phyloP scores from a whole-genome alignment of 2,888 invertebrate genomes.

The Pocota personata region DNA sequence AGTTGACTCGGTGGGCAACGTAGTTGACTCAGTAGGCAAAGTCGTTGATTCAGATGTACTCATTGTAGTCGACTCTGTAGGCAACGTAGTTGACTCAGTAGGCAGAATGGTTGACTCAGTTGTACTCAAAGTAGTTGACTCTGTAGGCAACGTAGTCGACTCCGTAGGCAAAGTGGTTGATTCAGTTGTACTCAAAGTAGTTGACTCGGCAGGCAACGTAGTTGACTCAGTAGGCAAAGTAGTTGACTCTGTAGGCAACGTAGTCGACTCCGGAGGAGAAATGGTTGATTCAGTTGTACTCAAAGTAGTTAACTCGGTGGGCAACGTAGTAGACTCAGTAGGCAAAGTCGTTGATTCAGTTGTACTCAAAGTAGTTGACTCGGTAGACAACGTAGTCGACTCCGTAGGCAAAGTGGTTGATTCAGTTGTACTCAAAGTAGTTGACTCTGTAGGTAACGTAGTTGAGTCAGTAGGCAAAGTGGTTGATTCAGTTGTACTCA shows the following conservation, averaged over 20 bases:
- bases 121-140: not conserved
- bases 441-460: not conserved
- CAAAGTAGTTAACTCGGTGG: too few species aligned
- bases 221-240: not conserved
- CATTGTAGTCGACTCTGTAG: not conserved
- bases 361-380: not conserved
- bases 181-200: not conserved
- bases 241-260: too few species aligned
- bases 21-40: not conserved
- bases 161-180: not conserved
- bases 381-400: not conserved
- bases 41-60: not conserved
- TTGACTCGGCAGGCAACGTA: not conserved
- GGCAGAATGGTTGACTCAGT: not conserved
- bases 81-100: not conserved
- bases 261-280: too few species aligned
- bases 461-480: not conserved
- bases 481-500: not conserved
- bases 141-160: too few species aligned
- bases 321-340: too few species aligned
- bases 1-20: not conserved
- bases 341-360: not conserved
- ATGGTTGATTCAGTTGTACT: too few species aligned
- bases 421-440: not conserved
- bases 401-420: not conserved